A percentile compares a stretch with the other conserved stretches of the same genome.
phyloP scores from a whole-genome alignment of 2,113 vertebrate genomes.

The Sebastes schlegelii region DNA sequence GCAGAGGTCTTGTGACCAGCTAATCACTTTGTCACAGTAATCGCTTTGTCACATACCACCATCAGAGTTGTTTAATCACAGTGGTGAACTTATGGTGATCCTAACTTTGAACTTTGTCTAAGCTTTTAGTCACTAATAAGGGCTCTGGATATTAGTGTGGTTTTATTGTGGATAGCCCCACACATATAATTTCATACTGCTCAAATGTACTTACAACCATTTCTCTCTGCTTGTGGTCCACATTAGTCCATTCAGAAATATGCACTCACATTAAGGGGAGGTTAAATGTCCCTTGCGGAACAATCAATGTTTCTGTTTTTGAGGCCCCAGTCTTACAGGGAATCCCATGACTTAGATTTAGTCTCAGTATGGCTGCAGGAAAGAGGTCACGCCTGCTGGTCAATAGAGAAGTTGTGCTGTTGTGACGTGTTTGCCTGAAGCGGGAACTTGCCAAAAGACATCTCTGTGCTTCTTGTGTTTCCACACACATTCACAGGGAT shows the following conservation, averaged over 20 bases:
- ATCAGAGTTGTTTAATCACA: neutral
- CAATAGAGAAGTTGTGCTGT: conserved; percentile 35
- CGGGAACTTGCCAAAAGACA: neutral
- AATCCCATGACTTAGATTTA: conserved; percentile 84
- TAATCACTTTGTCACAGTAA: conserved; percentile 30
- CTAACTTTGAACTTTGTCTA: neutral
- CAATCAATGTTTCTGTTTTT: conserved; percentile 77
- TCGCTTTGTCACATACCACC: neutral
- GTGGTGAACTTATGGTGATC: too few species aligned
- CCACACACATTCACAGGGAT: neutral
- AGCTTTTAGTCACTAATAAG: neutral
- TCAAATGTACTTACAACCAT: neutral
- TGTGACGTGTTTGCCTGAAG: conserved; percentile 19
- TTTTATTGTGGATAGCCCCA: neutral
- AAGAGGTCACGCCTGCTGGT: conserved; percentile 38
- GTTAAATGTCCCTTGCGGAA: conserved; percentile 52
- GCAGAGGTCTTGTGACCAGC: conserved; percentile 21
- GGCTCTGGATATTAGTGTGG: neutral
- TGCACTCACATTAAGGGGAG: conserved; percentile 41
- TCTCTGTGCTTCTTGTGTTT: neutral
- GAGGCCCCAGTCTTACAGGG: conserved; percentile 72
- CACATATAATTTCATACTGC: neutral
- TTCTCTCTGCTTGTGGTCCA: conserved; percentile 32
- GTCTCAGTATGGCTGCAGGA: conserved; percentile 55
- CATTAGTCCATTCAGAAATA: conserved; percentile 29